Evolutionary conservation across 2,888 invertebrate genomes (phyloP), one percentile per base, ranked within the genome.

Genomic region (Aleiodes testaceus): DNA sequence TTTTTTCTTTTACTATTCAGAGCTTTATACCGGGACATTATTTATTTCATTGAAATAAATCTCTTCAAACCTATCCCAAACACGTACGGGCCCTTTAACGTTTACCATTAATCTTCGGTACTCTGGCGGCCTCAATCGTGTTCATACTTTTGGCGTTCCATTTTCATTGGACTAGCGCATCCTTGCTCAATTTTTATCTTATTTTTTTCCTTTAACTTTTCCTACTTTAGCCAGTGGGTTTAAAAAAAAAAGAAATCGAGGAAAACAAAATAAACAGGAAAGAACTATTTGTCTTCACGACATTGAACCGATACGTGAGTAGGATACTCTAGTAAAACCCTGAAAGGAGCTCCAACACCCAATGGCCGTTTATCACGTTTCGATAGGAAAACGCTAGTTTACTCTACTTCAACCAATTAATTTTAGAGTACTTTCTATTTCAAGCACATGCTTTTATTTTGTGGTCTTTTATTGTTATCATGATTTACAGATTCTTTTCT

Each of bases 201-300:
- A 14, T 36, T 26, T 22, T 6, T 14, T 14, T 14, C 30, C 42
- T 30, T 36, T 42, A 36, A 36, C 36, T 59, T 11, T 20, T 59
- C 16, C 16, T 14, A 3, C 55, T 55, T 55, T 3, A 11, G 3
- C 5, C 26, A 30, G 9, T n/a, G 16, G 16, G 9, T 7, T 14
- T 30, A 42, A 36, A 59, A 30, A 22, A 14, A 30, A 30, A 36
- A 16, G 16, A 36, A 59, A 36, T n/a, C n/a, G 14, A 9, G 30
- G 42, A 14, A n/a, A 59, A 59, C 12, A 59, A 18, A 59, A 59
- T 36, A 36, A 59, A 59, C 59, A 59, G 59, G 74, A 76, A 75
- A 76, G 77, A 72, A 75, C 72, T 72, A 72, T 66, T 65, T 70
- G 66, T 75, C 67, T 66, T 67, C 20, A 66, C 70, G 70, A 70